Conservation (phyloP, 2,113 vertebrate genomes). For the Ranitomeya variabilis region DNA sequence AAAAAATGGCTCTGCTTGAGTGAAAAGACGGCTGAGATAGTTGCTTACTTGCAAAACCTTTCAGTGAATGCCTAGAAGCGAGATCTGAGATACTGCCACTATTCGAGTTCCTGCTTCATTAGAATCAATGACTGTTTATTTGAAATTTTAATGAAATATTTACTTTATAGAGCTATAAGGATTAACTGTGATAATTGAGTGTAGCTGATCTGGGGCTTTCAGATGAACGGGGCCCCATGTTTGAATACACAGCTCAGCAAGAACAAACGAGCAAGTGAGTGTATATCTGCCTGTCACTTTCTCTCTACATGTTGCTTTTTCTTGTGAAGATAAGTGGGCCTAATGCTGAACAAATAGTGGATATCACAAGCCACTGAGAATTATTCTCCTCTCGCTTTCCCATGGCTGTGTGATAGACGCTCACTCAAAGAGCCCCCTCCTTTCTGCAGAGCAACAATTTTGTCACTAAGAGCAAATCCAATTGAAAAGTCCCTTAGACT, state of each 20-base stretch:
- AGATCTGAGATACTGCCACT: slow-evolving; percentile 83
- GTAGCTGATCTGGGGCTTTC: slow-evolving; percentile 85
- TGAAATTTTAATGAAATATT: slow-evolving; percentile 99
- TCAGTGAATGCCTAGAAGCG: slow-evolving; percentile 74
- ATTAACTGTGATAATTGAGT: slow-evolving; percentile 99
- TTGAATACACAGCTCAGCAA: slow-evolving; percentile 93
- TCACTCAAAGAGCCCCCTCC: slow-evolving; percentile 78
- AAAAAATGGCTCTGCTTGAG: neutral
- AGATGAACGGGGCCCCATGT: slow-evolving; percentile 86
- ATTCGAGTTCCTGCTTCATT: slow-evolving; percentile 89
- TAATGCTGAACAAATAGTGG: slow-evolving; percentile 99
- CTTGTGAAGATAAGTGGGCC: slow-evolving; percentile 98
- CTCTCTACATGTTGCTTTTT: slow-evolving; percentile 98
- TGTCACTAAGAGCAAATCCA: slow-evolving; percentile 96
- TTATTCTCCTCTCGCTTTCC: slow-evolving; percentile 97
- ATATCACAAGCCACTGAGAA: slow-evolving; percentile 99
- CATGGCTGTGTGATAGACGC: slow-evolving; percentile 96
- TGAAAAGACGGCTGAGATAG: slow-evolving; percentile 29
- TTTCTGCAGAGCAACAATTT: slow-evolving; percentile 87
- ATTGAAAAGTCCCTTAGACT: slow-evolving; percentile 88
- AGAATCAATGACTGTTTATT: slow-evolving; percentile 98
- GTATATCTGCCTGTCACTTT: slow-evolving; percentile 97
- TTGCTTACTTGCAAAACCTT: slow-evolving; percentile 66
- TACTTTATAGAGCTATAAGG: slow-evolving; percentile 97
- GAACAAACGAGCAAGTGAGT: slow-evolving; percentile 87